Conservation (phyloP, 2,888 invertebrate genomes). For the Orgyia antiqua region DNA sequence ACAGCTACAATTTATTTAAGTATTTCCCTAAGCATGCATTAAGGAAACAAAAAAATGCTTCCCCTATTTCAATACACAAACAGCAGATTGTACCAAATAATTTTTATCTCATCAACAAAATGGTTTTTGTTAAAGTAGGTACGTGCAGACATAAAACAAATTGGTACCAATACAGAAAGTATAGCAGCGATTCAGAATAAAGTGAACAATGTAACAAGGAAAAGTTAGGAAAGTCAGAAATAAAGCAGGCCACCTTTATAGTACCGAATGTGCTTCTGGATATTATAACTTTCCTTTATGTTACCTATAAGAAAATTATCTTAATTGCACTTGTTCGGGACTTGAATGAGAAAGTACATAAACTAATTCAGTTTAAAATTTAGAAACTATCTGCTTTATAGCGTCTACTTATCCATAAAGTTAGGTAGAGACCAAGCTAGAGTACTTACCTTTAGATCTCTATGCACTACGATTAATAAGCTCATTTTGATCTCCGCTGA, state of each 20-base stretch:
- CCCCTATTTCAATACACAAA: constrained; percentile 5
- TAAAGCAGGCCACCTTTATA: constrained; percentile 51
- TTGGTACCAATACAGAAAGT: constrained; percentile 44
- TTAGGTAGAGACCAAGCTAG: too few relatives aligned
- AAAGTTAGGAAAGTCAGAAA: constrained; percentile 51
- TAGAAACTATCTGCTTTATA: too few relatives aligned
- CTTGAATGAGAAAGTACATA: constrained; percentile 26
- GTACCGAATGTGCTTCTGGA: constrained; percentile 47
- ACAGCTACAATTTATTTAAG: constrained; percentile 42
- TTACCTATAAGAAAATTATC: constrained; percentile 41
- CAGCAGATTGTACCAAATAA: constrained; percentile 21
- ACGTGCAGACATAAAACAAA: constrained; percentile 40
- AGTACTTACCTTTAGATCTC: too few relatives aligned
- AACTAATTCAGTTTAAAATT: too few relatives aligned
- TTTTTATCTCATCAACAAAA: constrained; percentile 42
- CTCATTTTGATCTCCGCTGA: too few relatives aligned
- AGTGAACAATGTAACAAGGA: constrained; percentile 49
- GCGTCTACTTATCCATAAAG: too few relatives aligned
- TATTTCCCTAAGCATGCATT: constrained; percentile 21
- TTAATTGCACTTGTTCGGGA: constrained; percentile 32
- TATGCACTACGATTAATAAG: too few relatives aligned
- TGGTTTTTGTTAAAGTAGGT: constrained; percentile 33
- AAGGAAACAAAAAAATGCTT: constrained; percentile 20
- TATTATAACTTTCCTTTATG: constrained; percentile 45
- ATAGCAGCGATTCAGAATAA: constrained; percentile 43